A percentile compares a stretch with the other conserved stretches of the same genome.
Conservation (phyloP, 1,140 invertebrate genomes). For the Drusus annulatus region DNA sequence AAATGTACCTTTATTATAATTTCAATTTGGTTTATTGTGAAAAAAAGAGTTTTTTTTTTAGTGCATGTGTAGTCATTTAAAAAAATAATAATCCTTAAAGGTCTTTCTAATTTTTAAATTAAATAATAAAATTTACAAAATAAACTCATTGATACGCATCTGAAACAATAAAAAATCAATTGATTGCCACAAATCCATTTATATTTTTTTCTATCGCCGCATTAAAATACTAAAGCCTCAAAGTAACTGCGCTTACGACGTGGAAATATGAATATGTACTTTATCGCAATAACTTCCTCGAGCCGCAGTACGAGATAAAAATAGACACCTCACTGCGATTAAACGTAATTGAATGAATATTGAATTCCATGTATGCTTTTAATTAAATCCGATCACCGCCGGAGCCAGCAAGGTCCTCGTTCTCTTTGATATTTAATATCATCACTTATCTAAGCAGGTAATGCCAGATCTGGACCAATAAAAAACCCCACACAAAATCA, state of each 20-base stretch:
- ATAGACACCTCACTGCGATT: slow-evolving; percentile 7
- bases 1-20: too few species aligned
- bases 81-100: too few species aligned
- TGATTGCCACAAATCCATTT: too few species aligned
- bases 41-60: too few species aligned
- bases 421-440: slow-evolving; percentile 15
- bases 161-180: too few species aligned
- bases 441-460: slow-evolving; percentile 18
- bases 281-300: not conserved
- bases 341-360: slow-evolving; percentile 25
- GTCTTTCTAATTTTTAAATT: too few species aligned
- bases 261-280: not conserved
- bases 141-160: too few species aligned
- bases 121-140: too few species aligned
- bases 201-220: too few species aligned
- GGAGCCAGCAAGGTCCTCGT: slow-evolving; percentile 7
- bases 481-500: not conserved
- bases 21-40: too few species aligned
- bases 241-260: not conserved
- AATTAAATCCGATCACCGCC: slow-evolving; percentile 36
- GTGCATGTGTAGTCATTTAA: too few species aligned
- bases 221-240: not conserved
- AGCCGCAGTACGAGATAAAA: not conserved
- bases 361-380: slow-evolving; percentile 39
- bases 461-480: not conserved